These are phyloP conservation scores for Antheraea pernyi DNA, from an alignment of 1,140 invertebrate genomes.

Conservation along the genomic window DNA sequence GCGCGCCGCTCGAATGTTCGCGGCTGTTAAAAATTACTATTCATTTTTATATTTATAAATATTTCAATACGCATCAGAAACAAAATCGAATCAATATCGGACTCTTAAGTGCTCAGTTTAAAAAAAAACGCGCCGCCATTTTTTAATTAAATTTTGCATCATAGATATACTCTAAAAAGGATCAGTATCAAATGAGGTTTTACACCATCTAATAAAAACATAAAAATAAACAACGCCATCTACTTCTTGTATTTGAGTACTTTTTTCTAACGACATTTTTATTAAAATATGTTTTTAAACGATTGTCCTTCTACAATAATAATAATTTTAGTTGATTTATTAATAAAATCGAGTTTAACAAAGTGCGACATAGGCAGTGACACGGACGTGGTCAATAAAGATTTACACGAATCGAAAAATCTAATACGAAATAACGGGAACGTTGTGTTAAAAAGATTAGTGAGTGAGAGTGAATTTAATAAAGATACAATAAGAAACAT, in stretches of 20 bases:
- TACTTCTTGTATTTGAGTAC: background rate
- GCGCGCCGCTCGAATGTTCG: constrained; percentile 10
- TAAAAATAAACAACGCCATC: constrained; percentile 1
- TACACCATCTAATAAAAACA: background rate
- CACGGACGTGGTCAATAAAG: constrained; percentile 34
- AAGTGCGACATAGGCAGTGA: constrained; percentile 18
- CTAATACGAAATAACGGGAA: constrained; percentile 35
- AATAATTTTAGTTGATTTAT: background rate
- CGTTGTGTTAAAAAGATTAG: constrained; percentile 36
- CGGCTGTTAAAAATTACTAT: constrained; percentile 1
- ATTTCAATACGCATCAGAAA: too few relatives aligned
- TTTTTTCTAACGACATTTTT: background rate
- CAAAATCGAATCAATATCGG: background rate
- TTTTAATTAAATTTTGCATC: background rate
- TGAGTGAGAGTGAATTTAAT: constrained; percentile 50
- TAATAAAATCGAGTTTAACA: background rate
- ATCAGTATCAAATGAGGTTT: background rate
- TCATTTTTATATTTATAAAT: too few relatives aligned
- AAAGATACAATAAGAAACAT: constrained; percentile 41
- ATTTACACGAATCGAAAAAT: constrained; percentile 43
- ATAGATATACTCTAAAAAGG: background rate
- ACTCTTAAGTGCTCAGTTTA: background rate
- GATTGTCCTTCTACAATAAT: background rate
- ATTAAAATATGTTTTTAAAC: background rate
- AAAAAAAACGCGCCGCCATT: background rate